Base-by-base conservation (phyloP, 1,140 invertebrate genomes). In the Druon quercuslanigerum region DNA sequence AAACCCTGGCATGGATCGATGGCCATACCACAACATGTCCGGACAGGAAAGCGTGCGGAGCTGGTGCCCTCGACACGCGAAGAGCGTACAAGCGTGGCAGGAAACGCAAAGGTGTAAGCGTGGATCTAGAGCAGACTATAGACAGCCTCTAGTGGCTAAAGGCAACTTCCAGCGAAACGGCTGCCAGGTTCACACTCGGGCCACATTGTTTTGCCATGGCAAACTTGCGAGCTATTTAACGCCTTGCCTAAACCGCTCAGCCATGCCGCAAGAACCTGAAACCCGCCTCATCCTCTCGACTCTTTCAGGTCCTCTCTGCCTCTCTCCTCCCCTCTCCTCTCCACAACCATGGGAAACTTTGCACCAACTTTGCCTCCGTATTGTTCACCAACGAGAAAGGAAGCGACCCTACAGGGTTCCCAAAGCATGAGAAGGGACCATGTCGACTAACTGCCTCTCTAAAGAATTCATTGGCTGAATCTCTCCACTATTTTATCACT, bases 171-270 rank as follows among this genome's bases (percentile, higher is more conserved):
- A 16, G 74, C 74, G 76, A 82, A 83, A 77, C 82, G 83, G 70
- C 80, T 82, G 83, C 82, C 83, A 86, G 84, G 82, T 87, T 88
- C 86, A 87, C 87, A 87, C 88, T 84, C 83, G 83, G 71, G 80
- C 84, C 85, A 84, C 85, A 89, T 89, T 90, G 88, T 89, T 89
- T 89, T 88, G 84, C 86, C 75, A 79, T 75, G 77, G 78, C 79
- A 87, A 90, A 90, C 87, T 91, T 89, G 86, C 86, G 74, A 89
- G 89, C 87, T 88, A 89, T 90, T 91, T 89, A 90, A 89, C 87
- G 88, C 88, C 83, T 89, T 84, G 86, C 83, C 81, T 81, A 79
- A 85, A 86, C 84, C 80, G 84, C 84, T 79, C 83, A 79, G 82
- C 78, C 81, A 74, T 74, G 77, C 79, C 76, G 76, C 87, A 88